Evolutionary conservation across 2,113 vertebrate genomes (phyloP).

Genomic region (Pavo muticus): DNA sequence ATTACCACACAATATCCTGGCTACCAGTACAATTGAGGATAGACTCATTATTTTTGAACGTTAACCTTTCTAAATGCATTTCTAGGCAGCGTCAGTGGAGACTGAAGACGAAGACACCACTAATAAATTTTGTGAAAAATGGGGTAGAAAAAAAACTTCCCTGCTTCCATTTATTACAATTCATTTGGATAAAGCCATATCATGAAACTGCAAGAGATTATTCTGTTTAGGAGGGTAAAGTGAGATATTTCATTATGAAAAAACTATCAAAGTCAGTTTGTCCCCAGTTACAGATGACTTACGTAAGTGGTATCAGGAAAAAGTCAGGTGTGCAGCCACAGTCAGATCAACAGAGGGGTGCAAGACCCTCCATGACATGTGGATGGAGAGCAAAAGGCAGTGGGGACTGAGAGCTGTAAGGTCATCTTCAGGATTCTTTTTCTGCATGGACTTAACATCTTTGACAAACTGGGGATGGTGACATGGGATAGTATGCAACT

Average conservation of each 20-base stretch:
- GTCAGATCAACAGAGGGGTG: not conserved
- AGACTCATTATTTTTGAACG: conserved; percentile 32
- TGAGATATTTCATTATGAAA: not conserved
- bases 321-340: fast-evolving
- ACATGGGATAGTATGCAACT: no score
- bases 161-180: not conserved
- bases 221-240: not conserved
- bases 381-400: not conserved
- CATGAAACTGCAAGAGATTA: not conserved
- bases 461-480: no score
- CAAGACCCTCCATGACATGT: not conserved
- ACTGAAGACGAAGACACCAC: not conserved
- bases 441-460: not conserved
- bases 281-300: not conserved
- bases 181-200: not conserved
- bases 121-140: conserved; percentile 34
- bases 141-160: not conserved
- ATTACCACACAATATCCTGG: not conserved
- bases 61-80: conserved; percentile 38
- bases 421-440: not conserved
- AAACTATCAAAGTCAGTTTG: not conserved
- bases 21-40: not conserved
- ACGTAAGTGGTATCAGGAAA: not conserved
- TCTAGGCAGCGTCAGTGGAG: not conserved
- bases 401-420: fast-evolving